Percentiles rank a stretch among this genome's conserved stretches.
These are phyloP conservation scores for Ceuthmochares aereus DNA, from an alignment of 2,113 vertebrate species.

Conservation along the genomic window DNA sequence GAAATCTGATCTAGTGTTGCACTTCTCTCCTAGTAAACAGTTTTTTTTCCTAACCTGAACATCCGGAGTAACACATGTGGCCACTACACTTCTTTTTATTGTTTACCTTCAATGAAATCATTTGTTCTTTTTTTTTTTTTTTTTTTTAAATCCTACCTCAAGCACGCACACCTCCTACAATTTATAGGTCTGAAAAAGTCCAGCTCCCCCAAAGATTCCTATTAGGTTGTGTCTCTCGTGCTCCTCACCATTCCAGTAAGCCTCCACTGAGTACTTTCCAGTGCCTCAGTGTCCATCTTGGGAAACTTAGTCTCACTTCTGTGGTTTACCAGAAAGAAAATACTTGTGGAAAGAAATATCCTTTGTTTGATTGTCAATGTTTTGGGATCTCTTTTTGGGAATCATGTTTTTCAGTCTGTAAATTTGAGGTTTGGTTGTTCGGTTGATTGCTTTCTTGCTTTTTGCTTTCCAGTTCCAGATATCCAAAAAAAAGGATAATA, in stretches of 20 bases:
- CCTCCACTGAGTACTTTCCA: neutral
- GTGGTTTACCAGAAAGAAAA: neutral
- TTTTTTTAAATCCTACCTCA: neutral
- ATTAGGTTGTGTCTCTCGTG: neutral
- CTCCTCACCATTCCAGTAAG: neutral
- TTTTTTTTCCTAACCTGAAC: neutral
- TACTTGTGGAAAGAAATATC: neutral
- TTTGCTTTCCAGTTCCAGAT: neutral
- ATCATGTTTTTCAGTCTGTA: neutral
- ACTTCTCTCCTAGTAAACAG: neutral
- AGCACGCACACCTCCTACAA: fast-evolving
- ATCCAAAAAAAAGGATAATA: neutral
- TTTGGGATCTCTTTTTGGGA: neutral
- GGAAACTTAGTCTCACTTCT: neutral
- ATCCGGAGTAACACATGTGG: neutral
- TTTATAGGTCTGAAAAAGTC: neutral
- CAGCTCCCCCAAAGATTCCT: neutral
- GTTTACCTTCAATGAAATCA: neutral
- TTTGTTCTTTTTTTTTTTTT: neutral
- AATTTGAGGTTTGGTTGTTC: neutral
- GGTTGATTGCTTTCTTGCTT: neutral
- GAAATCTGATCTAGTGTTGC: neutral
- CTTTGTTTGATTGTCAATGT: neutral
- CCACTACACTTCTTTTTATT: neutral
- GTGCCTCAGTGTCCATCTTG: neutral